Percentiles rank a stretch among this genome's conserved stretches.
Evolutionary conservation across 1,140 invertebrate genomes (phyloP).

Genomic region (Cyphomyrmex costatus): DNA sequence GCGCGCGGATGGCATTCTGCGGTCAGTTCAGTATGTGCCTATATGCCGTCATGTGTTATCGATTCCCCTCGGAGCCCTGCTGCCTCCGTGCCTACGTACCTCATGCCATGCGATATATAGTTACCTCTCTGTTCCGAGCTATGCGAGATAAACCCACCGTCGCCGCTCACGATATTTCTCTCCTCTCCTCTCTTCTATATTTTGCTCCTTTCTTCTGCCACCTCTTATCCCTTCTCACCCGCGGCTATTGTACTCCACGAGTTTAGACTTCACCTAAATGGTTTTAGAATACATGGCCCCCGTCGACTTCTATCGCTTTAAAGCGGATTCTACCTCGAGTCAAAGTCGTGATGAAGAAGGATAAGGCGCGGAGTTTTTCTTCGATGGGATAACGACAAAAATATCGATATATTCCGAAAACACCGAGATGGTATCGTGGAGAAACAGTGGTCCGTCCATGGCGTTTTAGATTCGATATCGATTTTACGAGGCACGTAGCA

Average conservation of each 20-base stretch:
- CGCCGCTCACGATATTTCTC: neutral
- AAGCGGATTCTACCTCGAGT: constrained; percentile 21
- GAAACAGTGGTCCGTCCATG: neutral
- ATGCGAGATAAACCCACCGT: constrained; percentile 67
- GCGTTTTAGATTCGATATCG: neutral
- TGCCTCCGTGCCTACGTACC: constrained; percentile 59
- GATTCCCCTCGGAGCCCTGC: constrained; percentile 80
- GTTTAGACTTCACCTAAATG: constrained; percentile 47
- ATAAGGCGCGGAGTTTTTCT: neutral
- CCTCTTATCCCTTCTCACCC: constrained; percentile 39
- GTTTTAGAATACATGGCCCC: constrained; percentile 45
- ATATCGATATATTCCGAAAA: neutral
- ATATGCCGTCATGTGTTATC: constrained; percentile 85
- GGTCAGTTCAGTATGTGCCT: constrained; percentile 85
- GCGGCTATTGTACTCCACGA: constrained; percentile 32
- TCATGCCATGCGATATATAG: constrained; percentile 67
- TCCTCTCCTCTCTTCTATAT: neutral
- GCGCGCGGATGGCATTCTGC: constrained; percentile 84
- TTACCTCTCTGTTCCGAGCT: constrained; percentile 63
- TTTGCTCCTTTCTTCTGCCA: constrained; percentile 33
- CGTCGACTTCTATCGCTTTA: constrained; percentile 32
- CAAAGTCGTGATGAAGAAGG: neutral
- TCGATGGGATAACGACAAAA: neutral
- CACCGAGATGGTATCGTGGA: neutral
- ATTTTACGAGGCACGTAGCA: neutral